Percentiles rank a stretch among this genome's conserved stretches.
phyloP scores from a whole-genome alignment of 1,140 invertebrate genomes.

The Liolophura sinensis region DNA sequence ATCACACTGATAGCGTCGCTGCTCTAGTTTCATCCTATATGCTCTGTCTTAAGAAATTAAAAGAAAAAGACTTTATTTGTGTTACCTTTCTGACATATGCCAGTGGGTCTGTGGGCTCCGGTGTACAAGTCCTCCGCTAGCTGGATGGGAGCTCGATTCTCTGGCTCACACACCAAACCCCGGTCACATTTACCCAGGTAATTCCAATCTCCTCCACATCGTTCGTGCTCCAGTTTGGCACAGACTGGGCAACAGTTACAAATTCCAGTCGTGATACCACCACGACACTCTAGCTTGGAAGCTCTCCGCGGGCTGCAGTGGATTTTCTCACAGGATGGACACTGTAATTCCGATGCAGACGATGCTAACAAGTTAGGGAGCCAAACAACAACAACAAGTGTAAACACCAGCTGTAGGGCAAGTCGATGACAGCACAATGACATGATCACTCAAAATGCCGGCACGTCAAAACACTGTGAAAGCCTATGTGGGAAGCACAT shows the following conservation, averaged over 20 bases:
- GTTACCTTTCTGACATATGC: conserved; percentile 31
- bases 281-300: conserved; percentile 38
- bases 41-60: too few relatives aligned
- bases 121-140: conserved; percentile 4
- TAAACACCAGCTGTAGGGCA: too few relatives aligned
- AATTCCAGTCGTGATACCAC: conserved; percentile 46
- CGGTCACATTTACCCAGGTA: conserved; percentile 55
- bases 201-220: conserved; percentile 48
- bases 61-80: neutral
- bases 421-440: too few relatives aligned
- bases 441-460: too few relatives aligned
- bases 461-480: too few relatives aligned
- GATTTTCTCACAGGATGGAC: conserved; percentile 48
- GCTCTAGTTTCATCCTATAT: too few relatives aligned
- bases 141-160: conserved; percentile 4
- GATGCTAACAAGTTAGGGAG: too few relatives aligned
- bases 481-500: too few relatives aligned
- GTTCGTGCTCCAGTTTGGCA: conserved; percentile 45
- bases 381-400: too few relatives aligned
- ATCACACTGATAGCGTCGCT: too few relatives aligned
- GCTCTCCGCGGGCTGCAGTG: conserved; percentile 41
- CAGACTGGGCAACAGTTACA: conserved; percentile 55
- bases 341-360: conserved; percentile 10
- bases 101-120: conserved; percentile 10
- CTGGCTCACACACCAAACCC: conserved; percentile 39